Conservation (phyloP, 2,888 invertebrate genomes). For the Trachelus iudaicus region DNA sequence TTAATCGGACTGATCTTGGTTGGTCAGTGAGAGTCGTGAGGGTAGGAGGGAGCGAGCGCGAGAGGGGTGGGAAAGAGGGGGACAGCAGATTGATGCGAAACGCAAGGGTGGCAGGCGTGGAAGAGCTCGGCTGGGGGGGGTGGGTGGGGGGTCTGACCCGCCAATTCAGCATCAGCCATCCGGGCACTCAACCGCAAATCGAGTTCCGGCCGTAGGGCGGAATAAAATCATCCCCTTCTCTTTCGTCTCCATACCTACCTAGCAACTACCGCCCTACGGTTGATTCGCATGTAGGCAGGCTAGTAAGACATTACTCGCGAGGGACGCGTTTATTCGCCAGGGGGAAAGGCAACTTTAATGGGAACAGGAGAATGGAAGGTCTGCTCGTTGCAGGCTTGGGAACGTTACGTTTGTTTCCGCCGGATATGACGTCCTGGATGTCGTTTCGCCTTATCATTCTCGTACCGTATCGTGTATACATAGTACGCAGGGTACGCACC, state of each 20-base stretch:
- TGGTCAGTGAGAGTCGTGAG: not conserved
- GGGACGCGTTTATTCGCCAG: conserved; percentile 44
- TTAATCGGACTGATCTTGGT: not conserved
- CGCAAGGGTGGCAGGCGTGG: conserved; percentile 28
- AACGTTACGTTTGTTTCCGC: conserved; percentile 36
- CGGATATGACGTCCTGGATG: conserved; percentile 44
- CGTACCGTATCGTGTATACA: not conserved
- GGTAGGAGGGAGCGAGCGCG: conserved; percentile 1
- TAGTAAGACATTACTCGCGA: conserved; percentile 52
- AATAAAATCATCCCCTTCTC: conserved; percentile 53
- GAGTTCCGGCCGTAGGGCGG: conserved; percentile 56
- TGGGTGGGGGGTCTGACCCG: conserved; percentile 44
- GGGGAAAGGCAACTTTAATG: conserved; percentile 6
- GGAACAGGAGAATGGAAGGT: conserved; percentile 17
- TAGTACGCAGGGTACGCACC: not conserved
- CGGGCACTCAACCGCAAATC: conserved; percentile 62
- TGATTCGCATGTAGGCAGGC: conserved; percentile 42
- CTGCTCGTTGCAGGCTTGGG: conserved; percentile 10
- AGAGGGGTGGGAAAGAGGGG: conserved; percentile 4
- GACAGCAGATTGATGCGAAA: conserved; percentile 19
- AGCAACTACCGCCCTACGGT: conserved; percentile 30
- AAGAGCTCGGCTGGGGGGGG: conserved; percentile 26
- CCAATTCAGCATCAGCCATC: conserved; percentile 60
- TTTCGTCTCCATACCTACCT: not conserved
- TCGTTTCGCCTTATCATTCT: conserved; percentile 48